phyloP scores from a whole-genome alignment of 2,113 vertebrate species.

The Serilophus lunatus region DNA sequence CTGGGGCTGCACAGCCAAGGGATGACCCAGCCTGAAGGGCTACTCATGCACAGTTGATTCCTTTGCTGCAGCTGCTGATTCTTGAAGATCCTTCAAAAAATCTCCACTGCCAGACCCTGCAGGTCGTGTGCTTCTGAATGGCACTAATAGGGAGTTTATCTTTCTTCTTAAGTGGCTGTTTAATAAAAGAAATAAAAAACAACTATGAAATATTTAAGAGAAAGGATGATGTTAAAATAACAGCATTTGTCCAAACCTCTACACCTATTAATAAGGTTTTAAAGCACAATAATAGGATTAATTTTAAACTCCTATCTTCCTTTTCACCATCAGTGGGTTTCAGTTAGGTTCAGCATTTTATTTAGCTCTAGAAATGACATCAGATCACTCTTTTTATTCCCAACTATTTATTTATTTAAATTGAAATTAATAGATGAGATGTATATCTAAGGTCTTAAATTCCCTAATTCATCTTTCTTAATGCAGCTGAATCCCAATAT shows the following conservation, averaged over 20 bases:
- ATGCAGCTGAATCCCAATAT: neutral
- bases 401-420: neutral
- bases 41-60: fast-evolving
- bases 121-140: fast-evolving
- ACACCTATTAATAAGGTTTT: neutral
- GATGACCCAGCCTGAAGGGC: neutral
- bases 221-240: neutral
- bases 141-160: neutral
- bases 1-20: fast-evolving
- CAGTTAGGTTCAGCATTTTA: neutral
- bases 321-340: neutral
- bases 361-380: neutral
- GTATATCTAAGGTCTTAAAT: neutral
- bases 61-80: neutral
- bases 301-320: neutral
- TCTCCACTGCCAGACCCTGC: neutral
- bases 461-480: neutral
- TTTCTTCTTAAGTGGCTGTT: neutral
- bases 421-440: neutral
- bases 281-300: neutral
- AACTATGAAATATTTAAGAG: neutral
- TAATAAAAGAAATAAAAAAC: neutral
- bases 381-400: neutral
- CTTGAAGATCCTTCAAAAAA: neutral
- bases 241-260: neutral